These are phyloP conservation scores for Ptilodon capucinus DNA, from an alignment of 2,888 invertebrate genomes.

Conservation along the genomic window DNA sequence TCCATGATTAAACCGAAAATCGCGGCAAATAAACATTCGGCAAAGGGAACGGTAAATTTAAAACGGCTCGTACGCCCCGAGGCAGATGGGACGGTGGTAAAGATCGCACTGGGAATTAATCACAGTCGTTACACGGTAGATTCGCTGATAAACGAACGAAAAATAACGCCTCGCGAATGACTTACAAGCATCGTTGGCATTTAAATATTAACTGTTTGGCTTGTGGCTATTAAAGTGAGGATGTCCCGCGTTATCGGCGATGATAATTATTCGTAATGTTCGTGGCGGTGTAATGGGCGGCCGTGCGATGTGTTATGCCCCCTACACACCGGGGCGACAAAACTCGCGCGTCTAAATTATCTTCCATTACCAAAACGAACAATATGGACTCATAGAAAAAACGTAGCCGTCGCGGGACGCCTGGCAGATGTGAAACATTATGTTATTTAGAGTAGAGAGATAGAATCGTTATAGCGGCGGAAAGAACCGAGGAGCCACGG, in stretches of 20 bases:
- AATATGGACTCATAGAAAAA: no score
- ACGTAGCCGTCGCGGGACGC: no score
- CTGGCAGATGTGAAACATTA: no score
- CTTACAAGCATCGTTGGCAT: slow-evolving; percentile 49
- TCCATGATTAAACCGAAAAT: slow-evolving; percentile 18
- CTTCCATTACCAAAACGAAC: no score
- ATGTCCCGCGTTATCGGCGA: slow-evolving; percentile 39
- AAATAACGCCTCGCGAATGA: slow-evolving; percentile 68
- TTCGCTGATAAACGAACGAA: slow-evolving; percentile 67
- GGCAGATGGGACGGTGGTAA: slow-evolving; percentile 58
- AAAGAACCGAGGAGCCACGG: no score
- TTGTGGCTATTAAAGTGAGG: slow-evolving; percentile 47
- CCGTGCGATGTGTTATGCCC: slow-evolving; percentile 16
- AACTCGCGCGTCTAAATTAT: no score
- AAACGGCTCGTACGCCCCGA: slow-evolving; percentile 49
- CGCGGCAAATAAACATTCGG: slow-evolving; percentile 36
- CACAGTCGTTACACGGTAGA: slow-evolving; percentile 70
- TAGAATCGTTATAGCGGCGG: no score
- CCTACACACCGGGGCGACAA: no score
- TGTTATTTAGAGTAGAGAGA: no score
- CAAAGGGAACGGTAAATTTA: slow-evolving; percentile 58
- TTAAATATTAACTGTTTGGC: slow-evolving; percentile 65
- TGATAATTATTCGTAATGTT: slow-evolving; percentile 39
- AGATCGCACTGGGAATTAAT: slow-evolving; percentile 61
- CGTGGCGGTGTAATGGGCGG: slow-evolving; percentile 25